Evolutionary conservation across 2,113 vertebrate genomes (phyloP).

Genomic region (Corythoichthys haematopterus): DNA sequence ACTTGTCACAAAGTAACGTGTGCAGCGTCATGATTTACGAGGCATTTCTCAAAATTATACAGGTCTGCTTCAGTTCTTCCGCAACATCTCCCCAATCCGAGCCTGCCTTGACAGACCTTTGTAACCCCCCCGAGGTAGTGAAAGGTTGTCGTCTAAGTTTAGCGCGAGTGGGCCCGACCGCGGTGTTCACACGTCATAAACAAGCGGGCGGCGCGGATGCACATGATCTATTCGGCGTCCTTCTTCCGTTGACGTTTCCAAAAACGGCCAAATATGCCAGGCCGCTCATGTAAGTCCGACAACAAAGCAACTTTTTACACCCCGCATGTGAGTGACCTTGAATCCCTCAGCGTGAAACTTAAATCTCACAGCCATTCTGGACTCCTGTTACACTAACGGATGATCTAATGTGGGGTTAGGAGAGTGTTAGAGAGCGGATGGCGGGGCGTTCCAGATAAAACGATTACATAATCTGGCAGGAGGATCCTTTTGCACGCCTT

Average conservation of each 20-base stretch:
- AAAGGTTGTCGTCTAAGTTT: constrained; percentile 37
- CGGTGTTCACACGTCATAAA: constrained; percentile 44
- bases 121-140: not conserved
- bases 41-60: not conserved
- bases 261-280: constrained; percentile 1
- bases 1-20: too few species aligned
- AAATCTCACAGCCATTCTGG: constrained; percentile 6
- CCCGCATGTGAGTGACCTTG: constrained; percentile 1
- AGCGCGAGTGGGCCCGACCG: constrained; percentile 18
- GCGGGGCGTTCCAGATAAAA: constrained; percentile 40
- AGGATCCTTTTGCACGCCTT: constrained; percentile 56
- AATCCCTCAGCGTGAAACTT: constrained; percentile 21
- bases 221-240: not conserved
- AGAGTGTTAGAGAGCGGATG: constrained; percentile 7
- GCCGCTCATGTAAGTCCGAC: constrained; percentile 21
- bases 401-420: constrained; percentile 28
- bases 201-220: constrained; percentile 17
- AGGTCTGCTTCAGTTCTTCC: not conserved
- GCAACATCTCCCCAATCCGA: not conserved
- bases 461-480: constrained; percentile 48
- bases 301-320: constrained; percentile 4
- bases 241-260: not conserved
- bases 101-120: not conserved
- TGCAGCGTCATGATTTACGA: not conserved
- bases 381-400: constrained; percentile 27